Base-by-base conservation (phyloP, 2,888 invertebrate species). In the Latrodectus hesperus region DNA sequence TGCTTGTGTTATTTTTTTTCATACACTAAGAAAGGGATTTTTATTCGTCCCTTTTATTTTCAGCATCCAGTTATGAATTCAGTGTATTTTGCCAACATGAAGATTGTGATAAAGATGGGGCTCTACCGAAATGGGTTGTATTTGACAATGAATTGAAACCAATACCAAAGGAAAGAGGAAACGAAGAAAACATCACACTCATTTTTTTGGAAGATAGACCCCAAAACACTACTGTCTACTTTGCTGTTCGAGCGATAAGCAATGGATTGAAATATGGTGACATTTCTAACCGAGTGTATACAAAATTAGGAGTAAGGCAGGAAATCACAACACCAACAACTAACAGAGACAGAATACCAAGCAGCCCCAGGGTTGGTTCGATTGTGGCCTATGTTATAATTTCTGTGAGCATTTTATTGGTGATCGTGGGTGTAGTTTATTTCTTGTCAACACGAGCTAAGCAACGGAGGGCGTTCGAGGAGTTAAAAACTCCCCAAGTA, bases 41-140 rank as follows among this genome's bases (percentile, higher is more conserved):
- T 82, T 38, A 75, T 52, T 60, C 16, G 17, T 6, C 49, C 17
- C 71, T 76, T 86, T 86, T 86, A 81, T 72, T 86, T 86, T 81
- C 86, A 86, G 86, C 76, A 16, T 72, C 80, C 38, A 71, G 52
- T n/a, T 86, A 86, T 64, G 76, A 80, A 76, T 71, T 86, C 49
- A 52, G 53, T 14, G 6, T 81, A 55, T 76, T 76, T 76, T 81
- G 80, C 65, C 53, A 72, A 51, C 55, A 64, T 4, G 72, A 76
- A 53, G 76, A 72, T 9, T 81, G 86, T 65, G 10, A 22, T 5
- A 49, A 51, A 22, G 22, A 76, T 53, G 74, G 80, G 14, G n/a
- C 16, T 9, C n/a, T 86, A 9, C 76, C 75, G 53, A 8, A 11
- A 11, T 76, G 80, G 81, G 53, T 81, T n/a, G 38, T 16, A 8